Evolutionary conservation across 2,113 vertebrate species (phyloP), one percentile per base, ranked within the genome.

Genomic region (Gymnobelideus leadbeateri): DNA sequence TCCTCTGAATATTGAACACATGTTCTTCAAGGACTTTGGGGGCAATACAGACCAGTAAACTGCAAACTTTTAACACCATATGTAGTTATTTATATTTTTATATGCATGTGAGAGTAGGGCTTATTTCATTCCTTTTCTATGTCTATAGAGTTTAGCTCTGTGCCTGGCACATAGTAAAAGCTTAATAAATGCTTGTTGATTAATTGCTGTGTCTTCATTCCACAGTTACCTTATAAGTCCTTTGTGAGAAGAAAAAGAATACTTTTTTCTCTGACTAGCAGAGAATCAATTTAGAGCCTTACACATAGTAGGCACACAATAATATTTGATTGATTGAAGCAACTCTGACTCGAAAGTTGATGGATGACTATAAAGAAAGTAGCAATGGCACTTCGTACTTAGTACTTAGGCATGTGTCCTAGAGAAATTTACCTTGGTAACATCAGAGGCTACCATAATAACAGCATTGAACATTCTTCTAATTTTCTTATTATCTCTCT

Each of bases 101-200:
- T 23, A 1, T 84, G n/a, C n/a, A 84, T 43, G 19, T 84, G 16
- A 84, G 16, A 43, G 6, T 43, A 84, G 37, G 37, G 19, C 21
- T 84, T 43, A 84, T 43, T 84, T 84, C n/a, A 84, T 84, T 84
- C 68, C n/a, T 84, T 84, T 84, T 68, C 3, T 68, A 12, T 84
- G n/a, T 43, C 1, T 21, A n/a, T 43, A n/a, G 16, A 84, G 19
- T 43, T 84, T 43, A 43, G 14, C 50, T 90, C 6, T 51, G 90
- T 89, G 28, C 52, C 89, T 61, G 89, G n/a, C 7, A 19, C 46
- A 68, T 31, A 24, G 14, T 91, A 43, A 43, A 84, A 52, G 37
- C 25, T 94, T 51, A 89, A 50, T 94, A 93, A 92, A 91, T 89
- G 68, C 77, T 91, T 89, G 24, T 89, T 92, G 84, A 68, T 57